phyloP scores from a whole-genome alignment of 1,140 invertebrate species.

The Venustaconcha ellipsiformis region DNA sequence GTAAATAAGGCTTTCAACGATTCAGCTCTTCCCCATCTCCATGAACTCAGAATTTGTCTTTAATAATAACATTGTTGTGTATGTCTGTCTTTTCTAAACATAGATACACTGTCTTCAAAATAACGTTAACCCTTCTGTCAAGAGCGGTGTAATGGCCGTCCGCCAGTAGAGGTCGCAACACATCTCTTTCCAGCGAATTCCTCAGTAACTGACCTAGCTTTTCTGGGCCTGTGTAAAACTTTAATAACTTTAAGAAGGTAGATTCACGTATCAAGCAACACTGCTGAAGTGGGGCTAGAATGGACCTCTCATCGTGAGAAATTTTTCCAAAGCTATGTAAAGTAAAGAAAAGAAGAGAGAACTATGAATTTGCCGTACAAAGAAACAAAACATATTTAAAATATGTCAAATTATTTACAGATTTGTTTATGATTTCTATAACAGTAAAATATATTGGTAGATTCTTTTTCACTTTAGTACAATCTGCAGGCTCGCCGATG shows the following conservation, averaged over 20 bases:
- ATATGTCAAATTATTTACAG: no score
- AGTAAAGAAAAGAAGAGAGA: background rate
- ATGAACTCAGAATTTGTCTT: slow-evolving; percentile 14
- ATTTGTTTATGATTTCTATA: no score
- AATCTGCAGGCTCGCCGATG: no score
- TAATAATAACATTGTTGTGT: slow-evolving; percentile 4
- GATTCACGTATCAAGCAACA: slow-evolving; percentile 29
- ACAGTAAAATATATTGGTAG: no score
- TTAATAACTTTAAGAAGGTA: slow-evolving; percentile 20
- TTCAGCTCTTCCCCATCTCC: no score
- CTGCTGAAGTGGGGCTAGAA: slow-evolving; percentile 23
- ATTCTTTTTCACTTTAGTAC: no score
- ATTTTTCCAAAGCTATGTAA: slow-evolving; percentile 20
- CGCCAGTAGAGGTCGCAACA: slow-evolving; percentile 16
- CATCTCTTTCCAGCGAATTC: slow-evolving; percentile 13
- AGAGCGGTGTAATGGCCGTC: slow-evolving; percentile 12
- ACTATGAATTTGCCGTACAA: background rate
- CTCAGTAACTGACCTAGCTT: slow-evolving; percentile 18
- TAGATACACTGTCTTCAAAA: slow-evolving; percentile 8
- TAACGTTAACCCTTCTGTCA: slow-evolving; percentile 15
- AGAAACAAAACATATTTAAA: no score
- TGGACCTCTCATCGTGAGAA: slow-evolving; percentile 26
- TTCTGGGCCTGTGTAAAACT: slow-evolving; percentile 19
- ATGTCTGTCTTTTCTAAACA: slow-evolving; percentile 7
- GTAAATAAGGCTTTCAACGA: no score